A percentile compares a stretch with the other conserved stretches of the same genome.
phyloP scores from a whole-genome alignment of 2,888 invertebrate genomes.

The Pseudococcus longispinus region DNA sequence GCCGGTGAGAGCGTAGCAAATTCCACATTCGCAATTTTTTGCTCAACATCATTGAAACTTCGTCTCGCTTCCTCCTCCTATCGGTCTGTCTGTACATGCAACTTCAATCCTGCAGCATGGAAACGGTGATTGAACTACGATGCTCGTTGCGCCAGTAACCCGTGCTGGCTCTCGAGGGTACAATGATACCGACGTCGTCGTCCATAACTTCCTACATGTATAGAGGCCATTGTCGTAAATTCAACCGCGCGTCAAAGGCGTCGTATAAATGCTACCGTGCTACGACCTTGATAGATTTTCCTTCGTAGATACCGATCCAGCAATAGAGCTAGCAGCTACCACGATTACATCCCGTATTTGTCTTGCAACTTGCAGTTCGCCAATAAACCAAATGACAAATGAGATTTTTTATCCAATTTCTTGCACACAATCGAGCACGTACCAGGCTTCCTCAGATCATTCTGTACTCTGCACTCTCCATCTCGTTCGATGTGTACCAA shows the following conservation, averaged over 20 bases:
- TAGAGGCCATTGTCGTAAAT: conserved; percentile 4
- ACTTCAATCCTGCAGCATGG: not conserved
- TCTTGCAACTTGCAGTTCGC: too few species aligned
- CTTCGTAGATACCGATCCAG: too few species aligned
- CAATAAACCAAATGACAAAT: conserved; percentile 1
- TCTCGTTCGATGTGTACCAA: not conserved
- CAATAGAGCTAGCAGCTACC: too few species aligned
- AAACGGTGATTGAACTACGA: conserved; percentile 19
- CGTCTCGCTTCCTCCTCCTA: not conserved
- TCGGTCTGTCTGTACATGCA: not conserved
- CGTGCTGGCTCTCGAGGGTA: not conserved
- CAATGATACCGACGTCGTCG: not conserved
- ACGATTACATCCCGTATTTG: too few species aligned
- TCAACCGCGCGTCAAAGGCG: not conserved
- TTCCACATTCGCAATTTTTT: conserved; percentile 38
- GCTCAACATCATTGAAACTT: not conserved
- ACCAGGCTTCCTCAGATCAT: not conserved
- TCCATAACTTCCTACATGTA: not conserved
- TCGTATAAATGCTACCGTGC: not conserved
- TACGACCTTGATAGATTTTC: not conserved
- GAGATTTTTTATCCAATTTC: not conserved
- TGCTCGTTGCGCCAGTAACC: not conserved
- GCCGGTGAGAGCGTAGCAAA: conserved; percentile 39
- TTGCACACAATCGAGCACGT: not conserved
- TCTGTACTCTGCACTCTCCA: not conserved